Conservation (phyloP, 2,888 invertebrate species). For the Tinea semifulvella region DNA sequence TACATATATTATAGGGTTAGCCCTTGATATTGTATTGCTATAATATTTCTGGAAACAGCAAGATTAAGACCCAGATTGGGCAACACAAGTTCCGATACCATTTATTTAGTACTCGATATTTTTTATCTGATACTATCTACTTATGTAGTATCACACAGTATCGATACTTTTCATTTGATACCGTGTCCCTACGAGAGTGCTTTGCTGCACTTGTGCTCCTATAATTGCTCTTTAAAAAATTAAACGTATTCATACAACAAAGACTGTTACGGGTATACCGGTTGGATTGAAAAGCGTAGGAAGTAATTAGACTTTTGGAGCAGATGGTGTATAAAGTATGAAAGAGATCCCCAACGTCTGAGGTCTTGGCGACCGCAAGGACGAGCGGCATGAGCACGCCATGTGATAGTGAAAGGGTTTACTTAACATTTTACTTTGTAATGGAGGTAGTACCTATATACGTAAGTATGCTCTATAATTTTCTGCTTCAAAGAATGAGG, state of each 20-base stretch:
- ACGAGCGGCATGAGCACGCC: constrained; percentile 6
- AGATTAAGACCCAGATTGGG: no score
- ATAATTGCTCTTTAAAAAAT: constrained; percentile 9
- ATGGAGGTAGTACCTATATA: neutral
- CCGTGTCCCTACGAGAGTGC: no score
- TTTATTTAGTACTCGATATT: no score
- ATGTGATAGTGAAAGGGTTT: constrained; percentile 1
- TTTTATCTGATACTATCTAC: no score
- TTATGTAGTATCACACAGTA: no score
- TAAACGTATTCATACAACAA: constrained; percentile 6
- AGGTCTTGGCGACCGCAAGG: constrained; percentile 10
- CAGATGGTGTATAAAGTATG: constrained; percentile 43
- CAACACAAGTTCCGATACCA: no score
- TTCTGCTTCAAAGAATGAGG: neutral
- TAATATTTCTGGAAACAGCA: no score
- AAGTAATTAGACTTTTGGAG: constrained; percentile 43
- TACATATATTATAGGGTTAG: no score
- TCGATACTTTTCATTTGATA: no score
- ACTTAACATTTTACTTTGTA: neutral
- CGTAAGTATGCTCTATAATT: neutral
- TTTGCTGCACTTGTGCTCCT: neutral
- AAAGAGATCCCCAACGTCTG: neutral
- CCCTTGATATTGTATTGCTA: no score
- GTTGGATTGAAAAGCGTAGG: constrained; percentile 44
- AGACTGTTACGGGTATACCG: constrained; percentile 4